Evolutionary conservation across 2,113 vertebrate genomes (phyloP).

Genomic region (Hippolais icterina): DNA sequence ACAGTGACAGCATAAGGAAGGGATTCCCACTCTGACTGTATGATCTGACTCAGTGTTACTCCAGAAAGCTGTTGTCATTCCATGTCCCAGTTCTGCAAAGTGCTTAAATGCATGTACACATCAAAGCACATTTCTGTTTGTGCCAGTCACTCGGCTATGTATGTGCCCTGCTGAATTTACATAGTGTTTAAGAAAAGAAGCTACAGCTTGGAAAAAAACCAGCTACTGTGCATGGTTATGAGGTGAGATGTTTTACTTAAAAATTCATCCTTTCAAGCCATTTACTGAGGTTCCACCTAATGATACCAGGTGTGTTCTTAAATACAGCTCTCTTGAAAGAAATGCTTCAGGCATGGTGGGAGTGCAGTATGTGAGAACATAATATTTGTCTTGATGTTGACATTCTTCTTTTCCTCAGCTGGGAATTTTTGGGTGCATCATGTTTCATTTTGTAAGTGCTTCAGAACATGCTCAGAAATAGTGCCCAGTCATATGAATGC

Average conservation of each 20-base stretch:
- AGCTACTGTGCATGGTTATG: not conserved
- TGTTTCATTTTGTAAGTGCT: not conserved
- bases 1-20: not conserved
- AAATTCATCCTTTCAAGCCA: not conserved
- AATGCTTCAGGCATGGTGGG: not conserved
- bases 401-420: not conserved
- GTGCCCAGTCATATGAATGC: not conserved
- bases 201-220: not conserved
- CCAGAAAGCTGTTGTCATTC: conserved; percentile 11
- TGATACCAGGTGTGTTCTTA: not conserved
- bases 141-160: not conserved
- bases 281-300: not conserved
- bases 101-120: not conserved
- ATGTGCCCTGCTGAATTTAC: not conserved
- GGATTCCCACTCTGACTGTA: not conserved
- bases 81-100: conserved; percentile 14
- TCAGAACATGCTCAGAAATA: not conserved
- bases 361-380: not conserved
- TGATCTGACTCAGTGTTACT: not conserved
- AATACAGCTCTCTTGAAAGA: not conserved
- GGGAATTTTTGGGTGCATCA: not conserved
- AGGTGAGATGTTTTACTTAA: not conserved
- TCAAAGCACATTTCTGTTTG: not conserved
- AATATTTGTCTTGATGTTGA: not conserved
- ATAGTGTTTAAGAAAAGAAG: not conserved